These are phyloP conservation scores for Drosophila antonietae DNA, from an alignment of 2,888 invertebrate species.

Conservation along the genomic window DNA sequence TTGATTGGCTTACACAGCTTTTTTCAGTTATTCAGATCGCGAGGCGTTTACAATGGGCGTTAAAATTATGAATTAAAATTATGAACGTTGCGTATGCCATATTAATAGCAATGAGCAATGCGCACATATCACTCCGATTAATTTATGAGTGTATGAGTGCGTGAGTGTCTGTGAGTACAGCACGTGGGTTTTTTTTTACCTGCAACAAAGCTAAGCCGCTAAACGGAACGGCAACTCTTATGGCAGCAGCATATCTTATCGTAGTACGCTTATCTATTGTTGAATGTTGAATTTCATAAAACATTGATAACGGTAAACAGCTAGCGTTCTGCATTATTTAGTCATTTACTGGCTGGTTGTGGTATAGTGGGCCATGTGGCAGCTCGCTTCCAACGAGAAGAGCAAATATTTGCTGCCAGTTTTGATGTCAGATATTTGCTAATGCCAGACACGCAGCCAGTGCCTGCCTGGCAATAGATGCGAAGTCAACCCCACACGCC, in stretches of 20 bases:
- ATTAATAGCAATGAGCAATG: constrained; percentile 58
- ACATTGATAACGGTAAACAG: constrained; percentile 58
- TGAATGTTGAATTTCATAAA: constrained; percentile 64
- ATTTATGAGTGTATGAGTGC: not conserved
- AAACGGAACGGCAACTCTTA: not conserved
- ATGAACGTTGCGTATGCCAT: constrained; percentile 43
- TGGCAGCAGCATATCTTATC: constrained; percentile 55
- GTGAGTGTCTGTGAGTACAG: constrained; percentile 1
- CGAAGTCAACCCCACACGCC: not conserved
- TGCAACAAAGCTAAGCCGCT: constrained; percentile 11
- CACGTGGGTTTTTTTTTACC: constrained; percentile 37
- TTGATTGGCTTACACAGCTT: constrained; percentile 11
- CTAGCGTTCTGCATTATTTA: constrained; percentile 3
- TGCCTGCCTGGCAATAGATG: constrained; percentile 11
- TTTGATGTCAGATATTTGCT: constrained; percentile 61
- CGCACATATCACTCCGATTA: constrained; percentile 14
- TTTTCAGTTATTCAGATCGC: not conserved
- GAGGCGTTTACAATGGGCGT: constrained; percentile 33
- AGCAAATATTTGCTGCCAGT: constrained; percentile 57
- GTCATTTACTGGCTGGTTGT: not conserved
- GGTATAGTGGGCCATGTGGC: constrained; percentile 15
- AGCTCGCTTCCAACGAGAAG: constrained; percentile 19
- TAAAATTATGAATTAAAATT: constrained; percentile 59
- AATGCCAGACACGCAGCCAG: constrained; percentile 54
- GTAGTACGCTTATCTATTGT: constrained; percentile 54